Base-by-base conservation (phyloP, 1,140 invertebrate genomes). In the Drosophila kurseongensis region DNA sequence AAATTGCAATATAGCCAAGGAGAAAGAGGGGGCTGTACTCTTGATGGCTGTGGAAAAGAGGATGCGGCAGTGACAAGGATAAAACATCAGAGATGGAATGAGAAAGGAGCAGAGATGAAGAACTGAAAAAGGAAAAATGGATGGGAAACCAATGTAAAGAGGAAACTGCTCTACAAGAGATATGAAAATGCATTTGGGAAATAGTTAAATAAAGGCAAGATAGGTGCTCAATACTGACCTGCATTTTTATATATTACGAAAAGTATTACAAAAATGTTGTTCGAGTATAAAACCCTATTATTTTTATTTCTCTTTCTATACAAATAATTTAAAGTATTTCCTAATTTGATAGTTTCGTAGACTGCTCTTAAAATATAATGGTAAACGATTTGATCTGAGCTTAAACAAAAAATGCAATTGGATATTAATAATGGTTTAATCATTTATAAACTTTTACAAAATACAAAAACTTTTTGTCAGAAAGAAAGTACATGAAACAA, bases 1-100 rank as follows among this genome's bases (percentile, higher is more conserved):
- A 86, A 86, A 88, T 86, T 86, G 82, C 82, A 86, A 86, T 86
- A 86, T 86, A 86, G 78, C 79, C 74, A 59, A 67, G 73, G 72
- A 55, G 32, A 10, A 27, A 6, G 16, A 8, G 32, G 38, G 40
- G 54, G 14, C 41, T 42, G 48, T 62, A 60, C 35, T 59, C 35
- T 60, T 76, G 62, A 77, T 77, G 74, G 73, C 73, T 65, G 32
- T 76, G 74, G 75, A 47, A 54, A 47, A 61, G 63, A 78, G 52
- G 58, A 78, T 60, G 75, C 52, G 65, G 56, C 60, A 56, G 41
- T 71, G 66, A 73, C 69, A 69, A 73, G 72, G 59, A 62, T 55
- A 50, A 73, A 73, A 32, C 41, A 29, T 48, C 16, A 40, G 63
- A 51, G 35, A 56, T 13, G 67, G 51, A 18, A 51, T 27, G 35